Conservation (phyloP, 2,113 vertebrate genomes). For the Rhagologus leucostigma region DNA sequence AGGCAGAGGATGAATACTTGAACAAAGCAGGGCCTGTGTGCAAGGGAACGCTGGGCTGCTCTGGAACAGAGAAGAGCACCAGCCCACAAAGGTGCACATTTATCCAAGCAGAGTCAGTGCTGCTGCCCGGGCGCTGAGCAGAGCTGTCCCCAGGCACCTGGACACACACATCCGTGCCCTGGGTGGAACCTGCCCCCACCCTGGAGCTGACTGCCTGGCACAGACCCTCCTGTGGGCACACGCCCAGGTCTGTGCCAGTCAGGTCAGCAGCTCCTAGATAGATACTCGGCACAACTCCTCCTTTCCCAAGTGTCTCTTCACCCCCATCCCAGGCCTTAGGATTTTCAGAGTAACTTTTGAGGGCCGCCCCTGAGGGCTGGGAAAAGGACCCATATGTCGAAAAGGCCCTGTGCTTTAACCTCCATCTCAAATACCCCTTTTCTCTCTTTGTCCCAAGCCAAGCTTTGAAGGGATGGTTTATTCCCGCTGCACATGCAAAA, state of each 20-base stretch:
- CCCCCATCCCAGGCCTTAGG: neutral
- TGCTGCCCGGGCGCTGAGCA: neutral
- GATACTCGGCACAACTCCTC: neutral
- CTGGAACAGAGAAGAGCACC: neutral
- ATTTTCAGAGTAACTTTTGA: neutral
- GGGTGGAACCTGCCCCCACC: neutral
- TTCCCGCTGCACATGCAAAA: neutral
- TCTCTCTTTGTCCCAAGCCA: neutral
- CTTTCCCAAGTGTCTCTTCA: neutral
- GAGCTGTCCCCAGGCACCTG: neutral
- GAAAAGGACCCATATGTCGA: neutral
- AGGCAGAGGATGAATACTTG: constrained; percentile 33
- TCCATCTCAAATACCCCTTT: constrained; percentile 4
- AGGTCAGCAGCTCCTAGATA: neutral
- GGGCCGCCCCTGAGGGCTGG: neutral
- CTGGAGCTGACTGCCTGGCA: neutral
- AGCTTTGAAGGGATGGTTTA: neutral
- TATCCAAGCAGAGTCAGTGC: neutral
- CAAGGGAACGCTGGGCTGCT: neutral
- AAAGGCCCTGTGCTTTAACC: neutral
- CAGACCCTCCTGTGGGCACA: rapidly evolving
- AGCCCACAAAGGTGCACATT: neutral
- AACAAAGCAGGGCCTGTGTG: constrained; percentile 16
- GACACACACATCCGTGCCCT: neutral
- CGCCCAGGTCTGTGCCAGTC: neutral